phyloP scores from a whole-genome alignment of 2,113 vertebrate genomes.

The Cavia aperea region DNA sequence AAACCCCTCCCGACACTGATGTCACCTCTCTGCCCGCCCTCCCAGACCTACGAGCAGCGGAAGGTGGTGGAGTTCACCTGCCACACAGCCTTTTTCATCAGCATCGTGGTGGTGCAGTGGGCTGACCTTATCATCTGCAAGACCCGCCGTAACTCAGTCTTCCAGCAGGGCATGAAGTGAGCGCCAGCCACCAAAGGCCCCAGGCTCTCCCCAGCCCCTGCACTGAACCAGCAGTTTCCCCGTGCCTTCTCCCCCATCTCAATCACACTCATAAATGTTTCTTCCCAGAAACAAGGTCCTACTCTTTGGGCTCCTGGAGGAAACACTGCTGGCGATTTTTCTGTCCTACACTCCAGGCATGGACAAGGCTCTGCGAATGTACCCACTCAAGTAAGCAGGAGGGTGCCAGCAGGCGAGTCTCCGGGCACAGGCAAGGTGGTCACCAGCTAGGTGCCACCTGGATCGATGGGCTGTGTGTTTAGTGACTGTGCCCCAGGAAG shows the following conservation, averaged over 20 bases:
- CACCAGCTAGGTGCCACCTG: neutral
- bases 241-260: neutral
- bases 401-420: rapidly evolving
- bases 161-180: constrained; percentile 93
- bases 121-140: constrained; percentile 92
- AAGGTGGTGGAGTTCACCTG: constrained; percentile 92
- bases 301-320: constrained; percentile 76
- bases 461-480: neutral
- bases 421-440: neutral
- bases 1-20: neutral
- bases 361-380: constrained; percentile 69
- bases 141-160: constrained; percentile 87
- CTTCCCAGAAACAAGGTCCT: constrained; percentile 74
- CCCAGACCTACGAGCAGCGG: constrained; percentile 88
- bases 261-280: neutral
- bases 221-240: rapidly evolving
- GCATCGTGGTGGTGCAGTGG: constrained; percentile 93
- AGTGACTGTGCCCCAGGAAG: neutral
- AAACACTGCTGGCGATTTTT: constrained; percentile 74
- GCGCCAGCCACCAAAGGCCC: neutral
- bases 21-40: neutral
- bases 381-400: constrained; percentile 72
- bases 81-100: constrained; percentile 89
- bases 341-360: constrained; percentile 73
- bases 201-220: rapidly evolving